Evolutionary conservation across 2,888 invertebrate species (phyloP).

Genomic region (Atherix ibis): DNA sequence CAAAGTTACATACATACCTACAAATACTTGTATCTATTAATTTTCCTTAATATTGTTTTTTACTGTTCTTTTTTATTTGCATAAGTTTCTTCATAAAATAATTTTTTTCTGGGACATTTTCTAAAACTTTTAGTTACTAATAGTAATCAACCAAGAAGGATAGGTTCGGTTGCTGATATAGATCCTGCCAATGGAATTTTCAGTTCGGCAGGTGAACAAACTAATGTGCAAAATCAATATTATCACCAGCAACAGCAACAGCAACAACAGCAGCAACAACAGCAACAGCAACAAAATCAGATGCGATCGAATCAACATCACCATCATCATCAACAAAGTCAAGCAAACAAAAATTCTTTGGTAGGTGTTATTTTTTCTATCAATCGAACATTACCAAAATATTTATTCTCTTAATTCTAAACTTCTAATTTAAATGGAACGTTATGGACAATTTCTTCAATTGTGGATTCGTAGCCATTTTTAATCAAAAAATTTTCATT

Average conservation of each 20-base stretch:
- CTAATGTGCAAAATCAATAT: constrained; percentile 26
- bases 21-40: too few species aligned
- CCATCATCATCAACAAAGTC: constrained; percentile 13
- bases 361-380: constrained; percentile 2
- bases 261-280: constrained; percentile 25
- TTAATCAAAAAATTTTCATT: not conserved
- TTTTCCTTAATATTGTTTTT: too few species aligned
- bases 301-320: constrained; percentile 14
- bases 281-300: constrained; percentile 23
- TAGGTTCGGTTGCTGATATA: constrained; percentile 86
- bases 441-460: not conserved
- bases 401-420: too few species aligned
- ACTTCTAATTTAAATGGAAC: too few species aligned
- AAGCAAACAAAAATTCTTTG: constrained; percentile 11
- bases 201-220: constrained; percentile 39
- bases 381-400: too few species aligned
- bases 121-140: constrained; percentile 28
- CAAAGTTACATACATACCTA: too few species aligned
- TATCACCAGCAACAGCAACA: constrained; percentile 20
- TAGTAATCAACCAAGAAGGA: constrained; percentile 40
- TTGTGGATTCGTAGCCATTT: not conserved
- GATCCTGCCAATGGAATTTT: constrained; percentile 86
- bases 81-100: too few species aligned
- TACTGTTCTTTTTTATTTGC: too few species aligned
- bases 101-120: too few species aligned